Base-by-base conservation (phyloP, 1,140 invertebrate species). In the Lycorma delicatula region DNA sequence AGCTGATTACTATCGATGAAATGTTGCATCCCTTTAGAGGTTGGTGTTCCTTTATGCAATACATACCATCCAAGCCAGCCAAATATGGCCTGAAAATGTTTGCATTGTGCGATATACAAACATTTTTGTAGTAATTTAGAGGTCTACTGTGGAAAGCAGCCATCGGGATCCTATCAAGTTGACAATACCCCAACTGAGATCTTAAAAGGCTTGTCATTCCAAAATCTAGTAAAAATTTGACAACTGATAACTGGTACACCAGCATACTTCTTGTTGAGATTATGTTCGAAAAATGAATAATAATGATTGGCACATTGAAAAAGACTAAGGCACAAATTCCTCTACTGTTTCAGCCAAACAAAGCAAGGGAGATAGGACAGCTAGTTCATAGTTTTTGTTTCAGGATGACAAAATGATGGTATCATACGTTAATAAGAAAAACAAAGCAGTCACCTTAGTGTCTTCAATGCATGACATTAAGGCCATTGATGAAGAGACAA, bases 311-410 rank as follows among this genome's bases (percentile, higher is more conserved):
- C 18, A 75, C 73, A 13, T 38, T 76, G 29, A 69, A 65, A 59
- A 73, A 70, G 68, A 74, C 74, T 58, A 74, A 74, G 66, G 61
- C 60, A 53, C 62, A 74, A 54, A 68, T 74, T 36, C 70, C 71
- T 25, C 22, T 46, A 20, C 4, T 47, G n/a, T 71, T 70, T 58
- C 16, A 20, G 16, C 20, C 25, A 2, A n/a, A 47, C 16, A 56
- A 57, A 34, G 29, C 41, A 29, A 26, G 46, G 51, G 26, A n/a
- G 6, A 38, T 27, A 25, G 28, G 29, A n/a, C n/a, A n/a, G n/a
- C n/a, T 18, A 23, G 52, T 27, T 12, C 13, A 28, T 23, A 47
- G 20, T 63, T 54, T 38, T 34, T 18, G 16, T 63, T 63, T 44
- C 36, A 44, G n/a, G 29, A 53, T 11, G 38, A 63, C 29, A 36